phyloP scores from a whole-genome alignment of 2,113 vertebrate genomes.

The Uropsilus gracilis region DNA sequence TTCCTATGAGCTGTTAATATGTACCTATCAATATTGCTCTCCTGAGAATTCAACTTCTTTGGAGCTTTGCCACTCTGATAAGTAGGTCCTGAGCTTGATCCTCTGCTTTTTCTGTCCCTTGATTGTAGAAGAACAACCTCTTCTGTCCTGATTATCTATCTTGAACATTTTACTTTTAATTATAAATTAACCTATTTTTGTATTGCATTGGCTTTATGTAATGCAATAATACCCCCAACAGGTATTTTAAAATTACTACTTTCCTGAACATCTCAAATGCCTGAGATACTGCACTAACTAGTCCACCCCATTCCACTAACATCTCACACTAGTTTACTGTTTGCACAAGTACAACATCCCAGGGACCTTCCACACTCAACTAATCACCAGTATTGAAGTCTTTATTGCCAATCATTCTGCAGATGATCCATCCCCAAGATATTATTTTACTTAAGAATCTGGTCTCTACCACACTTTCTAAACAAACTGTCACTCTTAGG shows the following conservation, averaged over 20 bases:
- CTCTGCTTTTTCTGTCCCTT: not conserved
- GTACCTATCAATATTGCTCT: not conserved
- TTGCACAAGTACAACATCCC: not conserved
- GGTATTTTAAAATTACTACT: not conserved
- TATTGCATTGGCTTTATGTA: not conserved
- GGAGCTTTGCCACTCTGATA: not conserved
- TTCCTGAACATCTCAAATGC: not conserved
- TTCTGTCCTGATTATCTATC: not conserved
- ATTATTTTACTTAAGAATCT: not conserved
- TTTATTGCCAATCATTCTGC: not conserved
- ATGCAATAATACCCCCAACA: not conserved
- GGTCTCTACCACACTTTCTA: not conserved
- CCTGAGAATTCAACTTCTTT: slow-evolving; percentile 21
- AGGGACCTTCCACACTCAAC: not conserved
- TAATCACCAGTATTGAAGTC: not conserved
- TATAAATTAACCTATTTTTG: not conserved
- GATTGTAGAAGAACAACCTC: not conserved
- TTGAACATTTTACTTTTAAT: slow-evolving; percentile 30
- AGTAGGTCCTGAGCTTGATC: not conserved
- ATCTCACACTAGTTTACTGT: not conserved
- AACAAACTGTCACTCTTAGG: not conserved
- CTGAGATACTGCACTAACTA: not conserved
- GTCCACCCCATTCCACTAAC: not conserved
- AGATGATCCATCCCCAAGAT: not conserved
- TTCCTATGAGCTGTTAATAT: not conserved